Base-by-base conservation (phyloP, 2,113 vertebrate species). In the Murina feae region DNA sequence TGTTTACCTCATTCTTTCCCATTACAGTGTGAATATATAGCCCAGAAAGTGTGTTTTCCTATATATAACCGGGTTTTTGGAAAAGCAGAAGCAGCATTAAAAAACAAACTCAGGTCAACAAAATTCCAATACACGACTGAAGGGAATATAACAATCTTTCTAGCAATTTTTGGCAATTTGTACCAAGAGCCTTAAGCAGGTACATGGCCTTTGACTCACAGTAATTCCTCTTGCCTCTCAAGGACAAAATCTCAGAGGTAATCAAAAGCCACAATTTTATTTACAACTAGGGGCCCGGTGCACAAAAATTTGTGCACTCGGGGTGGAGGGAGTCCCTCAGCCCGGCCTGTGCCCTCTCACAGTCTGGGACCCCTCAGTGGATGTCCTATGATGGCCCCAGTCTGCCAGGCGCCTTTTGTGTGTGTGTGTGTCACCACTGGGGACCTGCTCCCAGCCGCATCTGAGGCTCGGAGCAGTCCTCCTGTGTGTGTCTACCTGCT, bases 241-340 rank as follows among this genome's bases (percentile, higher is more conserved):
- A 90, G 69, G n/a, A 89, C 79, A 93, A 86, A 76, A 78, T 74
- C 65, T 90, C 51, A 95, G 65, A 60, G 20, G 47, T 71, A 95
- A 42, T 44, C 30, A 86, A 82, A 84, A 75, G 14, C 51, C 53
- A 85, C 17, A 39, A 63, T 81, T 92, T 82, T 68, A 87, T 63
- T 74, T 87, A 75, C 21, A 82, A n/a, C n/a, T n/a, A n/a, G n/a
- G n/a, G n/a, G n/a, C n/a, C n/a, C n/a, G n/a, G n/a, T n/a, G n/a
- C n/a, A n/a, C n/a, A n/a, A n/a, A n/a, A n/a, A n/a, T n/a, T n/a
- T n/a, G n/a, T n/a, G n/a, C n/a, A n/a, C n/a, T n/a, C n/a, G n/a
- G n/a, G n/a, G n/a, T n/a, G n/a, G n/a, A n/a, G n/a, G n/a, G n/a
- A n/a, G n/a, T n/a, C n/a, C n/a, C n/a, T n/a, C n/a, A n/a, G n/a